Evolutionary conservation across 1,140 invertebrate genomes (phyloP), one percentile per base, ranked within the genome.

Genomic region (Telenomus remus): DNA sequence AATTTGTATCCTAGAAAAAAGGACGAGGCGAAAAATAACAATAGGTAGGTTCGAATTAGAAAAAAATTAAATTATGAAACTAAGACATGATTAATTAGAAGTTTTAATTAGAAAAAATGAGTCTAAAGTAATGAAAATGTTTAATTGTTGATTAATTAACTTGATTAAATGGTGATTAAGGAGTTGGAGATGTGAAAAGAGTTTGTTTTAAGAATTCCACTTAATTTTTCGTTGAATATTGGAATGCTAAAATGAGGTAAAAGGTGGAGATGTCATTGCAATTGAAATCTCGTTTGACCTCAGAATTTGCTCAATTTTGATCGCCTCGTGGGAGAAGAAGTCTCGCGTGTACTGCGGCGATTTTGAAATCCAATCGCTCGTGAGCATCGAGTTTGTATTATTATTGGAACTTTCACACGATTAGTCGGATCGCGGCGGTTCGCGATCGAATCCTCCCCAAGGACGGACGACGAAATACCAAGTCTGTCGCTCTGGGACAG

Each of bases 1-100:
- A 89, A 89, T 75, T 56, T 89, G 14, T 88, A 85, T 68, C 88
- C 88, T 0, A 81, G 82, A 35, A 82, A 69, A 34, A 88, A 84
- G 16, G 47, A 39, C 12, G 9, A 10, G 8, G 1, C 9, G 0
- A 56, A 12, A 59, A 80, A 53, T 39, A 34, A 78, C 10, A 82
- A 19, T 19, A 87, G 85, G 86, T 87, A 49, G 34, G 53, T 16
- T 57, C 39, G 0, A 0, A 14, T 42, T 16, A 12, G 15, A n/a
- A n/a, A n/a, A n/a, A n/a, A n/a, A n/a, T n/a, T n/a, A n/a, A n/a
- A n/a, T n/a, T n/a, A n/a, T n/a, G n/a, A n/a, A n/a, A n/a, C n/a
- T n/a, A n/a, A n/a, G n/a, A n/a, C n/a, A n/a, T n/a, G n/a, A n/a
- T n/a, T n/a, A n/a, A n/a, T n/a, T n/a, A n/a, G n/a, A 49, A 37